Percentiles rank a stretch among this genome's conserved stretches.
These are phyloP conservation scores for Octopus sinensis DNA, from an alignment of 1,140 invertebrate species.

Conservation along the genomic window DNA sequence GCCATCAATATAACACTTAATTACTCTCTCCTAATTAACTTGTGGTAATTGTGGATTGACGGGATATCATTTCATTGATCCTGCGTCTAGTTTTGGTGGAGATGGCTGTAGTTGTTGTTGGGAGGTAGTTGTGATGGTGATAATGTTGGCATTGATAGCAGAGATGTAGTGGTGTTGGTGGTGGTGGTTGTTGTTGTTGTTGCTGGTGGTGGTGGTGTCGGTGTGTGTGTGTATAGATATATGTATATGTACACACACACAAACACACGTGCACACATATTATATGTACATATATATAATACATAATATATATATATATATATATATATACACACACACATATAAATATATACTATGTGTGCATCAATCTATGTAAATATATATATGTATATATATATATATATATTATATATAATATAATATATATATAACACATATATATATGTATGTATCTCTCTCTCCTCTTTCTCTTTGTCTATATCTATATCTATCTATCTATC, in stretches of 20 bases:
- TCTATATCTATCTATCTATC: too few species aligned
- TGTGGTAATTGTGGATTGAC: too few species aligned
- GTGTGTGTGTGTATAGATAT: background rate
- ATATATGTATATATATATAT: background rate
- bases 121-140: too few species aligned
- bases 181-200: background rate
- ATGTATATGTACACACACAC: background rate
- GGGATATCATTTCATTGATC: too few species aligned
- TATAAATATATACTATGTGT: background rate
- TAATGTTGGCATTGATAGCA: too few species aligned
- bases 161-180: too few species aligned
- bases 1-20: too few species aligned
- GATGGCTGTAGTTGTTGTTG: too few species aligned
- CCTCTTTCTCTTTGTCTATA: too few species aligned
- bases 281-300: background rate
- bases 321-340: background rate
- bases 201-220: background rate
- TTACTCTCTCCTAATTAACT: too few species aligned
- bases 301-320: background rate
- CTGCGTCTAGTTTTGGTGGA: too few species aligned
- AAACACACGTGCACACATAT: background rate
- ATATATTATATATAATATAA: background rate
- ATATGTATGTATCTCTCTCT: too few species aligned
- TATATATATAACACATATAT: background rate
- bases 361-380: background rate